These are phyloP conservation scores for Neodiprion virginianus DNA, from an alignment of 1,140 invertebrate genomes.

Conservation along the genomic window DNA sequence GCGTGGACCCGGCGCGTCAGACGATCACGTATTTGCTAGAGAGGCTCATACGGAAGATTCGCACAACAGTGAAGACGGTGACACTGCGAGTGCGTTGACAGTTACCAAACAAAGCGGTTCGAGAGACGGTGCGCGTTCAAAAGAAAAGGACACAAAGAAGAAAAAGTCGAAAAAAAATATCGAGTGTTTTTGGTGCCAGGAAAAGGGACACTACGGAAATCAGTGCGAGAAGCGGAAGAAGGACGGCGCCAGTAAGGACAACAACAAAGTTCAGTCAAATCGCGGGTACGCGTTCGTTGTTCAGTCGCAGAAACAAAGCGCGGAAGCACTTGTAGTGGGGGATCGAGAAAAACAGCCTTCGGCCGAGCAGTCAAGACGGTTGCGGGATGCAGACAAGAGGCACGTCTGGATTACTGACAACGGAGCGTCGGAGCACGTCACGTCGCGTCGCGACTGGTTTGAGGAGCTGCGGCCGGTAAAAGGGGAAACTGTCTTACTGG, in stretches of 20 bases:
- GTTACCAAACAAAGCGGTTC: neutral
- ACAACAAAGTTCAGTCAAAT: neutral
- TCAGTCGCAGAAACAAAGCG: neutral
- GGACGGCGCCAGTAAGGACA: neutral
- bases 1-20: constrained; percentile 10
- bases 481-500: constrained; percentile 31
- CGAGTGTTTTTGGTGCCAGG: neutral
- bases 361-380: neutral
- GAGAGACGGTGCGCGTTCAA: neutral
- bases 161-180: neutral
- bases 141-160: neutral
- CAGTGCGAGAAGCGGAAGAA: neutral
- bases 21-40: constrained; percentile 16
- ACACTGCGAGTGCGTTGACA: neutral
- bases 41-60: neutral
- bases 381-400: constrained; percentile 13
- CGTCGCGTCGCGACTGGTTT: constrained; percentile 37
- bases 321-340: neutral
- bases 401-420: constrained; percentile 32
- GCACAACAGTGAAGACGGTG: neutral
- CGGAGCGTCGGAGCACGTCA: constrained; percentile 34
- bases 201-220: neutral
- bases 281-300: neutral
- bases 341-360: neutral
- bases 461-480: constrained; percentile 9